These are phyloP conservation scores for Saccopteryx bilineata DNA, from an alignment of 2,113 vertebrate genomes.

Conservation along the genomic window DNA sequence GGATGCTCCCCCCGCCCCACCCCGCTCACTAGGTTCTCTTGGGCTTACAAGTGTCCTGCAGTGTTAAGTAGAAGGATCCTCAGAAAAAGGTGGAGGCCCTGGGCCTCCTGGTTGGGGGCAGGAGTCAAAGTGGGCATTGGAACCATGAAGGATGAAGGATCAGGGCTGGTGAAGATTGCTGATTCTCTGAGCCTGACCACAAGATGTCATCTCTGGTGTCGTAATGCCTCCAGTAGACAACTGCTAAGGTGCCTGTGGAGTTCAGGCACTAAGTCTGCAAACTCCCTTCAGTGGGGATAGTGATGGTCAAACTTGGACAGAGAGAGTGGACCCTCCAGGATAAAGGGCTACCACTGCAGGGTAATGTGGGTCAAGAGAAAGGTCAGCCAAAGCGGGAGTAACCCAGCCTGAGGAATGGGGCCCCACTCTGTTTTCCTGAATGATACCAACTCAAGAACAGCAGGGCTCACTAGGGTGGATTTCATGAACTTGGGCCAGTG, in stretches of 20 bases:
- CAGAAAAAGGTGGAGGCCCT: neutral
- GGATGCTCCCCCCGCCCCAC: neutral
- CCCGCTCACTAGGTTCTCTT: neutral
- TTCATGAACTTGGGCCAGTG: neutral
- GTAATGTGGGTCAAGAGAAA: fast-evolving
- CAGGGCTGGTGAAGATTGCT: neutral
- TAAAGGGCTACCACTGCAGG: neutral
- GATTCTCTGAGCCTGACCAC: neutral
- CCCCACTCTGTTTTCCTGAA: neutral
- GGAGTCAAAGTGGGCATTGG: neutral
- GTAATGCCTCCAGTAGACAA: neutral
- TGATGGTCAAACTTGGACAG: neutral
- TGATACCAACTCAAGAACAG: neutral
- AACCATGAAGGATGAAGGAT: neutral
- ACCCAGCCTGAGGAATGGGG: neutral
- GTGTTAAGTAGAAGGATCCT: neutral
- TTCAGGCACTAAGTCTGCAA: neutral
- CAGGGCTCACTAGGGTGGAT: neutral
- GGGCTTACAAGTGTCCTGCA: neutral
- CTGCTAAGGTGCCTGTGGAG: neutral
- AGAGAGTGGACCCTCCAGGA: neutral
- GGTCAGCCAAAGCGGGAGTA: neutral
- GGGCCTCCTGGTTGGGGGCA: neutral
- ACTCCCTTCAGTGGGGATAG: neutral
- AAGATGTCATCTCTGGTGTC: fast-evolving